A percentile compares a stretch with the other conserved stretches of the same genome.
phyloP scores from a whole-genome alignment of 2,888 invertebrate species.

The Leptinotarsa peninsularis region DNA sequence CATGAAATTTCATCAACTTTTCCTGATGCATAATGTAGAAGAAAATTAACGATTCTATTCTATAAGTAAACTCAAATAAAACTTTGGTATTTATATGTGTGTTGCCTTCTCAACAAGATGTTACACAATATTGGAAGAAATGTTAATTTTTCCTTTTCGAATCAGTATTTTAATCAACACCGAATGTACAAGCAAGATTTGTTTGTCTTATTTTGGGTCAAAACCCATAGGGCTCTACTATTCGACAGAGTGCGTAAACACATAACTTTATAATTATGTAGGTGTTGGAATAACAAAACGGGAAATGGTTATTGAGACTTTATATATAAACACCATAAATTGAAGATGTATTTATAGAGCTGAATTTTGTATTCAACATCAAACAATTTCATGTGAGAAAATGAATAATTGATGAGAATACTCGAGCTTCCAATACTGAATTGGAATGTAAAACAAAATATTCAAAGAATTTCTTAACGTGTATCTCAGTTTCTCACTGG shows the following conservation, averaged over 20 bases:
- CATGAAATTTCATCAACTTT: too few relatives aligned
- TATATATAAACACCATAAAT: neutral
- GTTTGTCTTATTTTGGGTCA: neutral
- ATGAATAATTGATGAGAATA: constrained; percentile 20
- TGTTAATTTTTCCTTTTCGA: neutral
- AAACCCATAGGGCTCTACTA: neutral
- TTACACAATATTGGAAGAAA: neutral
- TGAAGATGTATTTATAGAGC: neutral
- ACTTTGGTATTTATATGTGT: too few relatives aligned
- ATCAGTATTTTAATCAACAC: neutral
- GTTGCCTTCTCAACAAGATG: too few relatives aligned
- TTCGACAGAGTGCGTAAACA: neutral
- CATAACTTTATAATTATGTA: neutral
- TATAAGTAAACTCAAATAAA: too few relatives aligned
- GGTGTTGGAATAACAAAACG: neutral
- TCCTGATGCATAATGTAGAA: too few relatives aligned
- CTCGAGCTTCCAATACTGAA: constrained; percentile 1
- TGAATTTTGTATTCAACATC: constrained; percentile 10
- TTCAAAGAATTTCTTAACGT: constrained; percentile 9
- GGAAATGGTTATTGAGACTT: neutral
- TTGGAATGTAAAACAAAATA: constrained; percentile 11
- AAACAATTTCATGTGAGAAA: constrained; percentile 13
- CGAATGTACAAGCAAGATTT: neutral
- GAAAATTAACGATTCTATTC: too few relatives aligned
- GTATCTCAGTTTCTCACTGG: neutral